These are phyloP conservation scores for Phataginus tricuspis DNA, from an alignment of 2,797 vertebrate genomes.

Conservation along the genomic window DNA sequence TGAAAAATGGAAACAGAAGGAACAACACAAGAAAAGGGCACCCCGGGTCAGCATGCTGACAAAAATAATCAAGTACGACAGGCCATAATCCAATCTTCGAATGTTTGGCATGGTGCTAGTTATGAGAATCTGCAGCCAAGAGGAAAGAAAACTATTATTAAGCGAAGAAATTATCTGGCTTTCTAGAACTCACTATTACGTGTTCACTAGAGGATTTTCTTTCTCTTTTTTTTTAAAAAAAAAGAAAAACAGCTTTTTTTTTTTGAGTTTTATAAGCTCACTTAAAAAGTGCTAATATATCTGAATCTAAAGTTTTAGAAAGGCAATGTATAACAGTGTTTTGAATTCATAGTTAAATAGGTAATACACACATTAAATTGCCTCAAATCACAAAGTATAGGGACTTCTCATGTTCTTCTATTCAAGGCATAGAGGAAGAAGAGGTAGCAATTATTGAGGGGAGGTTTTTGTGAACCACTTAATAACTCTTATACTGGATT, in stretches of 20 bases:
- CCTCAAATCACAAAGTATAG: conserved; percentile 29
- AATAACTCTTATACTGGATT: conserved; percentile 30
- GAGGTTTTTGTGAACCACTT: conserved; percentile 42
- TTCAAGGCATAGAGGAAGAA: conserved; percentile 59
- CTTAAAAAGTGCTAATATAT: conserved; percentile 69
- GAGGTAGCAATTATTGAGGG: conserved; percentile 43
- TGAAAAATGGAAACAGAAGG: conserved; percentile 93
- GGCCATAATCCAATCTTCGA: conserved; percentile 89
- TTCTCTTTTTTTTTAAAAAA: conserved; percentile 17
- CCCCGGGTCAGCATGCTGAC: conserved; percentile 89
- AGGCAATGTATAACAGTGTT: conserved; percentile 42
- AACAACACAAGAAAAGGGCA: conserved; percentile 90
- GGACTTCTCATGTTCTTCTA: neutral
- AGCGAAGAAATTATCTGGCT: conserved; percentile 87
- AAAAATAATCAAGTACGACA: conserved; percentile 91
- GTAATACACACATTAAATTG: neutral
- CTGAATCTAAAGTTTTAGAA: conserved; percentile 60
- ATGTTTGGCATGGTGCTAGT: conserved; percentile 88
- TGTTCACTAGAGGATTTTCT: conserved; percentile 79
- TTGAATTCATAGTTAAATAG: conserved; percentile 73
- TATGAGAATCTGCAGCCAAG: conserved; percentile 87
- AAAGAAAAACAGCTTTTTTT: conserved; percentile 69
- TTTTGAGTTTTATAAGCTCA: conserved; percentile 70
- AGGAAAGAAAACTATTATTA: conserved; percentile 89
- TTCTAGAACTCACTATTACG: conserved; percentile 80